These are phyloP conservation scores for Tromatobia lineatoria DNA, from an alignment of 2,888 invertebrate genomes.

Conservation along the genomic window DNA sequence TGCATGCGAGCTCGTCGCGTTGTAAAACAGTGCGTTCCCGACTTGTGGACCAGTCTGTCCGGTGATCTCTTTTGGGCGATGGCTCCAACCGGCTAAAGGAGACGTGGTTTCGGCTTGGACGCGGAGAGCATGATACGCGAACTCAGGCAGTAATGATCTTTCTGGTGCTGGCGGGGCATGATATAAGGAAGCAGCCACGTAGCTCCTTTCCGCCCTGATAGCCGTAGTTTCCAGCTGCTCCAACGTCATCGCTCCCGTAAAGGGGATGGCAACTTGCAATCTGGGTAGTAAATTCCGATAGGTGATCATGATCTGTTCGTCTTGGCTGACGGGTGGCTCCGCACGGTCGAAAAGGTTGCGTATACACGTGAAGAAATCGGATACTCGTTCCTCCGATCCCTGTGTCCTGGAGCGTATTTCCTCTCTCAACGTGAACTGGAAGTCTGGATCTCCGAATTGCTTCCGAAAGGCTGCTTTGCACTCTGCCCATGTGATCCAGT, in stretches of 20 bases:
- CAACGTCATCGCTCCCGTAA: background rate
- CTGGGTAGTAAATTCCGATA: constrained; percentile 36
- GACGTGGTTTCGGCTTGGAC: background rate
- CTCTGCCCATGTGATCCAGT: background rate
- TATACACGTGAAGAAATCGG: constrained; percentile 15
- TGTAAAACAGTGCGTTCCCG: too few relatives aligned
- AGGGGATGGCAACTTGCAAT: constrained; percentile 8
- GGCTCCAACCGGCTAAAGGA: background rate
- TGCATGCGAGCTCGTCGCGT: background rate
- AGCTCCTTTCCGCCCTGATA: background rate
- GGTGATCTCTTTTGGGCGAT: background rate
- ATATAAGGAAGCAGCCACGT: background rate
- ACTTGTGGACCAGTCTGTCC: too few relatives aligned
- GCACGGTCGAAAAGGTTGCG: constrained; percentile 15
- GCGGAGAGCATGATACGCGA: constrained; percentile 12
- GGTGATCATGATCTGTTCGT: background rate
- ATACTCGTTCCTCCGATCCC: background rate
- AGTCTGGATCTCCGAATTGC: background rate
- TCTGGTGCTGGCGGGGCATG: background rate
- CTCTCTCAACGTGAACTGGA: constrained; percentile 1
- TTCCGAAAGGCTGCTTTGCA: background rate
- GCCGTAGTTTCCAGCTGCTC: background rate
- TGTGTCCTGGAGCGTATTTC: constrained; percentile 7
- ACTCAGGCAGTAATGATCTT: background rate
- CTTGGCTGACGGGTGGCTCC: background rate